These are phyloP conservation scores for Camponotus pennsylvanicus DNA, from an alignment of 1,140 invertebrate species.

Conservation along the genomic window DNA sequence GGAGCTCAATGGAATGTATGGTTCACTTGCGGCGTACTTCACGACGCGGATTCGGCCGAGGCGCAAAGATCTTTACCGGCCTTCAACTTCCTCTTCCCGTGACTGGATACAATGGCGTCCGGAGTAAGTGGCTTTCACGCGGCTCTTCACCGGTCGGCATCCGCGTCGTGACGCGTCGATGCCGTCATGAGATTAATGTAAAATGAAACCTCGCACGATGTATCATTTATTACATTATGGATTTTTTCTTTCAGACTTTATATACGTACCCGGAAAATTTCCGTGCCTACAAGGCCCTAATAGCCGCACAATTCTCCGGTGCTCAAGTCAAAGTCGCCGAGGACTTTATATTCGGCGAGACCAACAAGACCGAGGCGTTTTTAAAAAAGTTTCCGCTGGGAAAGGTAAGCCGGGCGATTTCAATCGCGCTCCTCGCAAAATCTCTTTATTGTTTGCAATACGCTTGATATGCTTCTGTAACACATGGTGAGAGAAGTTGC, in stretches of 20 bases:
- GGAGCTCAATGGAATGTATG: too few relatives aligned
- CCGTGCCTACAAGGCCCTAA: slow-evolving; percentile 96
- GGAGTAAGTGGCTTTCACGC: slow-evolving; percentile 86
- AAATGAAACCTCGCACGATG: background rate
- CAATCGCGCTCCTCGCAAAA: background rate
- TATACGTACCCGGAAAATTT: slow-evolving; percentile 99
- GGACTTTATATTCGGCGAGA: slow-evolving; percentile 97
- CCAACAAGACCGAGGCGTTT: slow-evolving; percentile 95
- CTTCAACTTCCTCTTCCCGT: slow-evolving; percentile 85
- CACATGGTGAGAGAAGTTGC: background rate
- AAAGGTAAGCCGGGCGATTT: slow-evolving; percentile 91
- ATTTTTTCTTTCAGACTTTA: slow-evolving; percentile 93
- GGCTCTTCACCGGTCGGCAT: slow-evolving; percentile 83
- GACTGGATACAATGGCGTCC: slow-evolving; percentile 86
- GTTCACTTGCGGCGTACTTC: slow-evolving; percentile 1
- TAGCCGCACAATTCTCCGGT: slow-evolving; percentile 98
- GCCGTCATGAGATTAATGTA: background rate
- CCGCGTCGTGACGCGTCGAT: slow-evolving; percentile 67
- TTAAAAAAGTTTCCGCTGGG: slow-evolving; percentile 97
- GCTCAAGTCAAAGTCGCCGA: slow-evolving; percentile 94
- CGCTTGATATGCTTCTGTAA: slow-evolving; percentile 17
- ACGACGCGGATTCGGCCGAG: background rate
- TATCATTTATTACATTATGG: slow-evolving; percentile 62
- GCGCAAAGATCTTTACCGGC: slow-evolving; percentile 80
- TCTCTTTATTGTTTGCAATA: background rate